Conservation (phyloP, 2,888 invertebrate species). For the Dasysyrphus albostriatus region DNA sequence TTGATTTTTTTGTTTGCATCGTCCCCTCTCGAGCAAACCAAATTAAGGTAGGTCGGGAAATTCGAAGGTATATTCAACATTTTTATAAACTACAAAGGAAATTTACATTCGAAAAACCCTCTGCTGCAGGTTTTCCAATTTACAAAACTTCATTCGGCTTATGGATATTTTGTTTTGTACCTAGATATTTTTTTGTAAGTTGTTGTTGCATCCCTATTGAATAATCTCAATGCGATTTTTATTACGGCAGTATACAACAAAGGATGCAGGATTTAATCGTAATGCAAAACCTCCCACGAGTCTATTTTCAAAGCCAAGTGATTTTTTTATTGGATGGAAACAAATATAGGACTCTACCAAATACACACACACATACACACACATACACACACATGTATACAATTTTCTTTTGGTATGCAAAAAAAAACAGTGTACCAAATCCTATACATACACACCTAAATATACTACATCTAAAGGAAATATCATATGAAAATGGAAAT, state of each 20-base stretch:
- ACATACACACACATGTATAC: neutral
- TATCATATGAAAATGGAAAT: constrained; percentile 13
- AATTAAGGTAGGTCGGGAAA: neutral
- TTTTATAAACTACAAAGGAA: constrained; percentile 3
- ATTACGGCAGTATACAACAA: constrained; percentile 24
- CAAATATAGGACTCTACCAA: neutral
- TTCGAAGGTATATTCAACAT: neutral
- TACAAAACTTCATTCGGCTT: constrained; percentile 13
- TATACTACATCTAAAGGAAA: neutral
- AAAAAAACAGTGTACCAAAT: neutral
- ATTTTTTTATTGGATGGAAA: neutral
- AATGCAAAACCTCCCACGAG: constrained; percentile 23
- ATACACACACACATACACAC: neutral
- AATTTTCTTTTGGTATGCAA: neutral
- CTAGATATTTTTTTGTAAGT: neutral
- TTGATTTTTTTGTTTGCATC: neutral
- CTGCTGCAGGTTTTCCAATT: constrained; percentile 39
- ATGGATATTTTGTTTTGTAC: constrained; percentile 1
- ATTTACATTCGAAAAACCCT: constrained; percentile 29
- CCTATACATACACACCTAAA: neutral
- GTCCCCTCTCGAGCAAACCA: neutral
- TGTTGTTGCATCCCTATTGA: neutral
- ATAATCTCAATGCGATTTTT: constrained; percentile 34
- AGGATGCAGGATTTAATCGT: constrained; percentile 30
- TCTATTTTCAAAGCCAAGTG: constrained; percentile 25